phyloP scores from a whole-genome alignment of 2,888 invertebrate genomes.

The Thelaira solivaga region DNA sequence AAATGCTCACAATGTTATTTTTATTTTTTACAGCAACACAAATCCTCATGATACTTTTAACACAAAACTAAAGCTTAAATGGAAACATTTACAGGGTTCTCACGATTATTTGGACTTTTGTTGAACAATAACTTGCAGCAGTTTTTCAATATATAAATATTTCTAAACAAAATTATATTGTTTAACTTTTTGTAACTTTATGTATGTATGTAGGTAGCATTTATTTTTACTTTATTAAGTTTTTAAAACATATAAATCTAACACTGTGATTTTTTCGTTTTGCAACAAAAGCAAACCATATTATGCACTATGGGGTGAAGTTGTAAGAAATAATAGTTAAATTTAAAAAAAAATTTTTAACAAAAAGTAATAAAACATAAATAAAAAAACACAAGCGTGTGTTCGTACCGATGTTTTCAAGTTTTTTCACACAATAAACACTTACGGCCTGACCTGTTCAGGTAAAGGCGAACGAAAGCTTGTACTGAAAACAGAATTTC shows the following conservation, averaged over 20 bases:
- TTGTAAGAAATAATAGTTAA: no score
- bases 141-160: conserved; percentile 11
- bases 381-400: no score
- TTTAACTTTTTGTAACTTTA: conserved; percentile 15
- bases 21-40: conserved; percentile 25
- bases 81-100: conserved; percentile 56
- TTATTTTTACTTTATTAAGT: conserved; percentile 51
- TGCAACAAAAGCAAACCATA: no score
- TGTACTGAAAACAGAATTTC: no score
- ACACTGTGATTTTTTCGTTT: conserved; percentile 6
- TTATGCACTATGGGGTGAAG: no score
- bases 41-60: conserved; percentile 35
- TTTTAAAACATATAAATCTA: conserved; percentile 25
- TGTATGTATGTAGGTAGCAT: conserved; percentile 28
- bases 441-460: no score
- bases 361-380: no score
- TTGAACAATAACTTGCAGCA: conserved; percentile 39
- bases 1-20: conserved; percentile 42
- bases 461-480: no score
- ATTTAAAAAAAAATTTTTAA: no score
- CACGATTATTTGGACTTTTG: conserved; percentile 45
- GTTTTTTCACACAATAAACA: no score
- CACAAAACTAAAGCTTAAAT: conserved; percentile 36
- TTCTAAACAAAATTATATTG: conserved; percentile 39
- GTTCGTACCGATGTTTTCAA: no score